These are phyloP conservation scores for Caloenas nicobarica DNA, from an alignment of 2,113 vertebrate species.

Conservation along the genomic window DNA sequence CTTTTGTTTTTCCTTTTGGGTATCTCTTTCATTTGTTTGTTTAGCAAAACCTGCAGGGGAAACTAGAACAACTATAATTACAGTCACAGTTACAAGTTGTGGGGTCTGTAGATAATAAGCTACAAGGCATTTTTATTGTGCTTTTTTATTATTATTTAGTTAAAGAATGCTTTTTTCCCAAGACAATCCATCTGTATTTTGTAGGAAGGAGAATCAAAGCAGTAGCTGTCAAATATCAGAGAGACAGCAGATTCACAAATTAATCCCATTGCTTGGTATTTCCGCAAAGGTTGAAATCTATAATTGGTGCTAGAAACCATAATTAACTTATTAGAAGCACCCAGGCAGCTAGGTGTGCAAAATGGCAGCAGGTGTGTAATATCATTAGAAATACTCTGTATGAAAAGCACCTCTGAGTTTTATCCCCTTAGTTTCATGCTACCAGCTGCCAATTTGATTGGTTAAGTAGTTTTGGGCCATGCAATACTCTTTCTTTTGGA, in stretches of 20 bases:
- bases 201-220: constrained; percentile 53
- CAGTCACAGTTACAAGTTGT: constrained; percentile 54
- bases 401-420: constrained; percentile 49
- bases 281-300: constrained; percentile 63
- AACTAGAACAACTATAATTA: constrained; percentile 59
- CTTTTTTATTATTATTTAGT: constrained; percentile 63
- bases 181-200: constrained; percentile 63
- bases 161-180: constrained; percentile 59
- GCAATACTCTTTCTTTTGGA: constrained; percentile 75
- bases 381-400: constrained; percentile 31
- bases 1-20: constrained; percentile 77
- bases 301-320: constrained; percentile 70
- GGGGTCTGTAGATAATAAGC: constrained; percentile 65
- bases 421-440: constrained; percentile 70
- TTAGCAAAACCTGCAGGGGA: constrained; percentile 65
- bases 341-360: constrained; percentile 10
- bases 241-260: constrained; percentile 74
- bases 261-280: constrained; percentile 74
- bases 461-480: constrained; percentile 71
- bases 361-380: constrained; percentile 38
- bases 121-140: constrained; percentile 64
- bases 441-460: constrained; percentile 77
- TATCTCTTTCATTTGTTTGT: constrained; percentile 74
- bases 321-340: constrained; percentile 71
- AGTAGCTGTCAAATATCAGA: constrained; percentile 69